Percentiles rank a stretch among this genome's conserved stretches.
phyloP scores from a whole-genome alignment of 2,888 invertebrate genomes.

The Gymnosoma rotundatum region DNA sequence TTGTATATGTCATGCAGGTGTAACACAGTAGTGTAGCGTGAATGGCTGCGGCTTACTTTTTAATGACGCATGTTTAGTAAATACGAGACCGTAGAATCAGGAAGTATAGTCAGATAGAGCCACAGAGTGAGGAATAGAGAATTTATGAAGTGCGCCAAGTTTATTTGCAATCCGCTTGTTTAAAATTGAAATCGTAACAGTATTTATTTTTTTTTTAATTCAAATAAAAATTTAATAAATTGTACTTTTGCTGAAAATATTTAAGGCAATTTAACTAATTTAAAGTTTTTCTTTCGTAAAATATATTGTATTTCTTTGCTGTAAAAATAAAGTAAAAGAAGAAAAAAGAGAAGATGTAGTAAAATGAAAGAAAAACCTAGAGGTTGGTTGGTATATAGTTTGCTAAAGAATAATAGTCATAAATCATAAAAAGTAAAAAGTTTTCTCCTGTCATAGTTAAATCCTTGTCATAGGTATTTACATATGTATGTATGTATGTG shows the following conservation, averaged over 20 bases:
- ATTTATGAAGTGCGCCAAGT: too few species aligned
- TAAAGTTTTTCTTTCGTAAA: not conserved
- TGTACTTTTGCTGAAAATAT: not conserved
- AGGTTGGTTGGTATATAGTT: not conserved
- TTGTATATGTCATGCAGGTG: too few species aligned
- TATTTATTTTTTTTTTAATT: too few species aligned
- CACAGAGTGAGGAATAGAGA: too few species aligned
- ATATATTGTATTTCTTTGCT: not conserved
- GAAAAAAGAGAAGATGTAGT: not conserved
- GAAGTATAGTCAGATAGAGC: too few species aligned
- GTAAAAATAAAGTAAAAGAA: not conserved
- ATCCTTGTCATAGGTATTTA: not conserved
- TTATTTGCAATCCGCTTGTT: too few species aligned
- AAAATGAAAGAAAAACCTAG: conserved; percentile 21
- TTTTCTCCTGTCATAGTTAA: conserved; percentile 43
- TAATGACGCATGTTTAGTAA: too few species aligned
- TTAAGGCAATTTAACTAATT: not conserved
- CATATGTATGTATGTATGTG: not conserved
- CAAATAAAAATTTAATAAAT: not conserved
- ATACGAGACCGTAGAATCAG: too few species aligned
- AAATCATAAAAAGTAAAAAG: conserved; percentile 50
- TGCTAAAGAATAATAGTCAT: conserved; percentile 29
- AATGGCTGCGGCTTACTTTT: too few species aligned
- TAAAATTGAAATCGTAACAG: too few species aligned
- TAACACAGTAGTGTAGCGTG: too few species aligned